Evolutionary conservation across 2,113 vertebrate genomes (phyloP).

Genomic region (Empidonax alnorum): DNA sequence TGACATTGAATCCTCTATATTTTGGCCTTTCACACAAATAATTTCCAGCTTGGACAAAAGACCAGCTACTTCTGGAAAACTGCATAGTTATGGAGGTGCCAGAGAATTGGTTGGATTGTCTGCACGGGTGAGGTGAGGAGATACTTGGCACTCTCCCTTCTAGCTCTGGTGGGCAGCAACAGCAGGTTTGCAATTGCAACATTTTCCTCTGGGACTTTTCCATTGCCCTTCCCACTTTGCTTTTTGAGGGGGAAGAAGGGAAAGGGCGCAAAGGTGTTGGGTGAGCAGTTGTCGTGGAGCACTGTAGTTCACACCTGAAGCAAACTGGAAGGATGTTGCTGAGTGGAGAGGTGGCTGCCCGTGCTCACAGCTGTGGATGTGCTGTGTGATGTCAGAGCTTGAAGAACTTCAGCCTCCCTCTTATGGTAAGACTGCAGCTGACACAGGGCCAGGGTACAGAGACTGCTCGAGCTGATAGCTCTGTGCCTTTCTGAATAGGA

Average conservation of each 20-base stretch:
- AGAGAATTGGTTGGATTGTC: background rate
- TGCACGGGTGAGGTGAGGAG: background rate
- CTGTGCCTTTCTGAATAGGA: background rate
- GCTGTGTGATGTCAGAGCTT: background rate
- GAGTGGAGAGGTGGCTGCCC: rapidly evolving
- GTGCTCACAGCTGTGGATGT: rapidly evolving
- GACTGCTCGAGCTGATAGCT: background rate
- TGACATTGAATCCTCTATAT: background rate
- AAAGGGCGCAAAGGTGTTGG: rapidly evolving
- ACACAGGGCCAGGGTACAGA: background rate
- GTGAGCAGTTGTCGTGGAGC: background rate
- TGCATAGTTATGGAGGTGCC: background rate
- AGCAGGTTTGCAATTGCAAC: background rate
- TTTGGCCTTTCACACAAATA: background rate
- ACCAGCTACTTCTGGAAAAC: background rate
- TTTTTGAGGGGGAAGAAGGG: background rate
- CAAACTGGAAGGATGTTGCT: background rate
- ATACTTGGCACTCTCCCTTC: background rate
- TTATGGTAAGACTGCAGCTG: background rate
- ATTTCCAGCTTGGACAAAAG: background rate
- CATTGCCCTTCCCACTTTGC: background rate
- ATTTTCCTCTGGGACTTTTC: background rate
- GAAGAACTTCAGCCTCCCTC: background rate
- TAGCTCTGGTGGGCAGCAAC: background rate
- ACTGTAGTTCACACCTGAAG: background rate